Percentiles rank a stretch among this genome's conserved stretches.
Conservation (phyloP, 2,113 vertebrate species). For the Falcunculus frontatus region DNA sequence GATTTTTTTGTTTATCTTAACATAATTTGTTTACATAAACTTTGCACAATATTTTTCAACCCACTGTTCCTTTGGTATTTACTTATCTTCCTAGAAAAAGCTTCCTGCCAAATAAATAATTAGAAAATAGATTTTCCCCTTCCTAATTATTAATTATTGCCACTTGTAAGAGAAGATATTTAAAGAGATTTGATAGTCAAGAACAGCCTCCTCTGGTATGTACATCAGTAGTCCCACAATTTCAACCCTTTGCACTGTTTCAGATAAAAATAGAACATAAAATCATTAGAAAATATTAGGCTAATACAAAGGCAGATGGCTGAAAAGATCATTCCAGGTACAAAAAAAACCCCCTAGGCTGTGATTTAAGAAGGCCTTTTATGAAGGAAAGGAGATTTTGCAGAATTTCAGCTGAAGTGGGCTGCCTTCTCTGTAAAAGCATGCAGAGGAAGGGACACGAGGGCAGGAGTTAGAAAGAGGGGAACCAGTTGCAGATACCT, state of each 20-base stretch:
- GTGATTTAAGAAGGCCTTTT: neutral
- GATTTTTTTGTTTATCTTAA: conserved; percentile 19
- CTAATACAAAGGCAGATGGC: neutral
- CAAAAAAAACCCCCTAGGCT: neutral
- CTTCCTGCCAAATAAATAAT: conserved; percentile 45
- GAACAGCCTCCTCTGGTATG: neutral
- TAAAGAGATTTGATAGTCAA: neutral
- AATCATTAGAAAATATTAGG: neutral
- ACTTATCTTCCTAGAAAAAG: conserved; percentile 39
- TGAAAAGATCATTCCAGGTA: neutral
- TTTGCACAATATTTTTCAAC: conserved; percentile 48
- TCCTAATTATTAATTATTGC: conserved; percentile 37
- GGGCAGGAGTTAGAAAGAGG: fast-evolving
- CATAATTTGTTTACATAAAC: conserved; percentile 48
- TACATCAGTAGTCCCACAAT: neutral
- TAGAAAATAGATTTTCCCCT: conserved; percentile 9
- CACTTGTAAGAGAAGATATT: neutral
- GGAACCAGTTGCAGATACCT: neutral
- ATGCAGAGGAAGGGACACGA: neutral
- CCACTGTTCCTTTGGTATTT: conserved; percentile 18
- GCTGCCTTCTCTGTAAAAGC: neutral
- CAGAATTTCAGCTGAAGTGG: neutral
- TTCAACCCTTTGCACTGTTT: neutral
- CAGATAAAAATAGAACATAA: neutral
- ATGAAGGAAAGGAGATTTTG: neutral